Evolutionary conservation across 1,140 invertebrate species (phyloP).

Genomic region (Aporrectodea caliginosa): DNA sequence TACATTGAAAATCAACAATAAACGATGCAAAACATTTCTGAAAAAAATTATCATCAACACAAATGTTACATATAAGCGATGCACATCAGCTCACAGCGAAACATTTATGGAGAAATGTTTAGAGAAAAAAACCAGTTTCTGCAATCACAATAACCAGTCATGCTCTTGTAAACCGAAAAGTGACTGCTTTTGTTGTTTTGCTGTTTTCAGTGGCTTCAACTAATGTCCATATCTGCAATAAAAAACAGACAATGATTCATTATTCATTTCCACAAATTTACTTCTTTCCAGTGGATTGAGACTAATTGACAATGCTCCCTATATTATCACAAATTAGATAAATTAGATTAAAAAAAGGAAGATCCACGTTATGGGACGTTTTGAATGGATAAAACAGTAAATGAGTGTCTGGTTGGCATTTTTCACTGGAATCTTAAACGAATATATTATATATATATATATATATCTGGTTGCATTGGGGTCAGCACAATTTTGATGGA

Average conservation of each 20-base stretch:
- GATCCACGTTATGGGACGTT: background rate
- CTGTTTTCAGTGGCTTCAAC: background rate
- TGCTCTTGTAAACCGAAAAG: background rate
- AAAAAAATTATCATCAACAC: too few relatives aligned
- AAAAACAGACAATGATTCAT: too few relatives aligned
- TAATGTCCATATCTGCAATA: background rate
- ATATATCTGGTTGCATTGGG: too few relatives aligned
- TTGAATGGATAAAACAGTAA: background rate
- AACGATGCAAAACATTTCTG: too few relatives aligned
- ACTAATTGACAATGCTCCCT: background rate
- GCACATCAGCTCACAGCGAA: background rate
- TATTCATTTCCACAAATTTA: too few relatives aligned
- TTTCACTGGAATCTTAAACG: too few relatives aligned
- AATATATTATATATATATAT: too few relatives aligned
- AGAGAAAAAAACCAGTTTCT: background rate
- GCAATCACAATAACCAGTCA: background rate
- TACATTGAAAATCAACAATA: too few relatives aligned
- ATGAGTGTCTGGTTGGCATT: background rate
- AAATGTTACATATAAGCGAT: background rate
- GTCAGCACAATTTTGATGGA: too few relatives aligned
- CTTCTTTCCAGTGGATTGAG: background rate
- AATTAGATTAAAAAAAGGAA: background rate
- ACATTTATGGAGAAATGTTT: background rate
- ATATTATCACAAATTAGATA: background rate
- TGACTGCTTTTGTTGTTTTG: background rate